phyloP scores from a whole-genome alignment of 2,888 invertebrate species.

The Epicampocera succincta region DNA sequence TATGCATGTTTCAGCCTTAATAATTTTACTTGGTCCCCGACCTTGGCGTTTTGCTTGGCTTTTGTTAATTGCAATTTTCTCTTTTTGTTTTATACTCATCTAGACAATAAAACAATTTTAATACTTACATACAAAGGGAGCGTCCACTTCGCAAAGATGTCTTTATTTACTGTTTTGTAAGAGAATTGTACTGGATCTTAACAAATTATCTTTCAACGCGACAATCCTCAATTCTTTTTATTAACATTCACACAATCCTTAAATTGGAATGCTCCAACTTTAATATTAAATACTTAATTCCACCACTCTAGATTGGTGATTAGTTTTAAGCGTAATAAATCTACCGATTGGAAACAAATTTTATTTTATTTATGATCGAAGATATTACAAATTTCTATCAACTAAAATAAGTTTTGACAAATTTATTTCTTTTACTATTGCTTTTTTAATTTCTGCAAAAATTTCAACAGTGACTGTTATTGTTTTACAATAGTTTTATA shows the following conservation, averaged over 20 bases:
- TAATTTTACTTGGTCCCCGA: constrained; percentile 23
- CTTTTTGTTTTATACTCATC: constrained; percentile 17
- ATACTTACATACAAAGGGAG: constrained; percentile 17
- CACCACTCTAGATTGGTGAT: constrained; percentile 31
- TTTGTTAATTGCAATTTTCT: constrained; percentile 1
- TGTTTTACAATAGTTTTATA: constrained; percentile 26
- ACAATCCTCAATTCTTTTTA: constrained; percentile 9
- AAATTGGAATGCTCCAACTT: neutral
- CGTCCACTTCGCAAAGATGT: neutral
- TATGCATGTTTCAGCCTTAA: too few relatives aligned
- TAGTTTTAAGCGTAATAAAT: constrained; percentile 33
- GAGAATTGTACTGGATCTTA: neutral
- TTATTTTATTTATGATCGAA: neutral
- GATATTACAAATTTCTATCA: neutral
- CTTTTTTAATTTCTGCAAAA: neutral
- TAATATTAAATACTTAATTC: neutral
- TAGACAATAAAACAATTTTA: constrained; percentile 39
- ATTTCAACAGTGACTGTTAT: neutral
- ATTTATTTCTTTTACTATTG: neutral
- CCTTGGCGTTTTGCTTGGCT: constrained; percentile 23
- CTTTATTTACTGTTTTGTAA: neutral
- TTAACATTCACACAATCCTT: constrained; percentile 21
- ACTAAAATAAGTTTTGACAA: neutral
- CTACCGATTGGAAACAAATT: too few relatives aligned
- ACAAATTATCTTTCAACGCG: constrained; percentile 18